Conservation (phyloP, 2,888 invertebrate genomes). For the Colostygia pectinataria region DNA sequence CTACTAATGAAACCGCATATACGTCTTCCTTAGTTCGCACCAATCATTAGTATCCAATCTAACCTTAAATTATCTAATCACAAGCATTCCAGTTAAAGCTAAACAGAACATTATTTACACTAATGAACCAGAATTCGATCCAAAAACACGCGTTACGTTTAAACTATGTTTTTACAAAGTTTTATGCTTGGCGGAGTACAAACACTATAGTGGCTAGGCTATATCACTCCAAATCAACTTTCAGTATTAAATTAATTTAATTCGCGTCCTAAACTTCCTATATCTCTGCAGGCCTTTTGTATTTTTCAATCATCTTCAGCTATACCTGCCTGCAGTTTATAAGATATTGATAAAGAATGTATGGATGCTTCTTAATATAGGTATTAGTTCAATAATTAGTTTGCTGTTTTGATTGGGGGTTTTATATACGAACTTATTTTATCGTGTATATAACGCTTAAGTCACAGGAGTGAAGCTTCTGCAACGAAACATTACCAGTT, state of each 20-base stretch:
- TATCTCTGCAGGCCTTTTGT: too few relatives aligned
- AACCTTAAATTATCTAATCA: neutral
- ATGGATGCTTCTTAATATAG: too few relatives aligned
- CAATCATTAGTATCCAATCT: neutral
- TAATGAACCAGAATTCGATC: slow-evolving; percentile 43
- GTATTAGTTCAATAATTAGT: too few relatives aligned
- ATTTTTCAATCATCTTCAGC: too few relatives aligned
- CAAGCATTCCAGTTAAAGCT: slow-evolving; percentile 8
- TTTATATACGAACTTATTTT: too few relatives aligned
- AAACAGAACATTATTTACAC: slow-evolving; percentile 28
- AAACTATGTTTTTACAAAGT: slow-evolving; percentile 63
- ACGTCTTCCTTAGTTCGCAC: neutral
- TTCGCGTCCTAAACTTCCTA: too few relatives aligned
- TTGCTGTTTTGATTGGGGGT: too few relatives aligned
- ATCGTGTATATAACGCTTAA: too few relatives aligned
- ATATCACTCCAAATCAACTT: slow-evolving; percentile 2
- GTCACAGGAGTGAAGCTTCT: slow-evolving; percentile 6
- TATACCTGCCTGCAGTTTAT: too few relatives aligned
- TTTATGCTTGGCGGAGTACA: slow-evolving; percentile 62
- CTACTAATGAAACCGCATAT: too few relatives aligned
- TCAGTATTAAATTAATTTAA: too few relatives aligned
- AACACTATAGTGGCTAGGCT: slow-evolving; percentile 54
- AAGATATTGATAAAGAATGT: too few relatives aligned
- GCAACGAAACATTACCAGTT: neutral
- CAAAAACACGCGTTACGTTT: slow-evolving; percentile 46